Evolutionary conservation across 30 jellyfish, hydroid and myxozoan species (phyloP).

Genomic region (Rhopilema esculentum): DNA sequence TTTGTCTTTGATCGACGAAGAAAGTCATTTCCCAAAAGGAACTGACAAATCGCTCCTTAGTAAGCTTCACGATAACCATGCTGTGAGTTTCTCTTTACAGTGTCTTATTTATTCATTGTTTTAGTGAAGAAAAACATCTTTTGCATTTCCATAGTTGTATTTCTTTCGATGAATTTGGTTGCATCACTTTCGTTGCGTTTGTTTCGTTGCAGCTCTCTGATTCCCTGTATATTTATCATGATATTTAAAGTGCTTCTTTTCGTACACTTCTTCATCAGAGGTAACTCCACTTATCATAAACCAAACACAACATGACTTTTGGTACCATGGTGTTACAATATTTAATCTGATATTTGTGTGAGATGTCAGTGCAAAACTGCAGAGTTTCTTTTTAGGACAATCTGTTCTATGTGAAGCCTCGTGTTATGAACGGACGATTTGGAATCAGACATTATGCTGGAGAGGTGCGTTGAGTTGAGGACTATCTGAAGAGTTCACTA

Average conservation of each 20-base stretch:
- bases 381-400: conserved; percentile 57
- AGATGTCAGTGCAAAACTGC: background rate
- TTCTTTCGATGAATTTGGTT: too few species aligned
- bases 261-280: background rate
- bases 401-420: conserved; percentile 87
- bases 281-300: too few species aligned
- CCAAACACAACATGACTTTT: too few species aligned
- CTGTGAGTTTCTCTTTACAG: conserved; percentile 62
- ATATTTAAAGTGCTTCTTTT: too few species aligned
- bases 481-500: background rate
- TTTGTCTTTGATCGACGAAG: conserved; percentile 92
- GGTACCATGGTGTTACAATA: too few species aligned
- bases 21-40: conserved; percentile 96
- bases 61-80: conserved; percentile 94
- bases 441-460: conserved; percentile 98
- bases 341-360: too few species aligned
- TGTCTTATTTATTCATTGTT: background rate
- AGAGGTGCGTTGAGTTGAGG: conserved; percentile 65
- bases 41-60: conserved; percentile 90
- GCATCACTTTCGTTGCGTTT: too few species aligned
- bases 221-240: too few species aligned
- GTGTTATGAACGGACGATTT: conserved; percentile 90
- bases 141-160: background rate
- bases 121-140: background rate
- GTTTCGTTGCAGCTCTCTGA: too few species aligned